phyloP scores from a whole-genome alignment of 2,113 vertebrate genomes.

The Cottus gobio region DNA sequence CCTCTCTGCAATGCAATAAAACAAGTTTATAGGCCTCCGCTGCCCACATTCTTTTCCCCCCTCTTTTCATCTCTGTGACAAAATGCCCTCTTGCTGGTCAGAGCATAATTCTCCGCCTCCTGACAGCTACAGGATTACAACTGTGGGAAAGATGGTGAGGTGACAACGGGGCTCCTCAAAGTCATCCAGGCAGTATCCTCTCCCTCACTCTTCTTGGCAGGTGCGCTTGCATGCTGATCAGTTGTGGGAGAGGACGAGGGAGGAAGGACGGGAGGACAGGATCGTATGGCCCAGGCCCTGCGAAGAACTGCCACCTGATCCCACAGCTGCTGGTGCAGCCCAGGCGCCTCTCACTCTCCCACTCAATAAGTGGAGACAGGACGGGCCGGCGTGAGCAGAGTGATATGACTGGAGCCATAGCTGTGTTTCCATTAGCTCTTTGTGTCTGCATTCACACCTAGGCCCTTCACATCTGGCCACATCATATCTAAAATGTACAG shows the following conservation, averaged over 20 bases:
- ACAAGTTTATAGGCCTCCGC: slow-evolving; percentile 80
- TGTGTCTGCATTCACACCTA: slow-evolving; percentile 40
- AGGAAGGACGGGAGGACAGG: slow-evolving; percentile 77
- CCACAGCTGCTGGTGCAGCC: slow-evolving; percentile 70
- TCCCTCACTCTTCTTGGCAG: slow-evolving; percentile 75
- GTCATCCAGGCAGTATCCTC: slow-evolving; percentile 76
- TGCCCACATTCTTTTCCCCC: slow-evolving; percentile 74
- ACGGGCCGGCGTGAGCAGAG: slow-evolving; percentile 58
- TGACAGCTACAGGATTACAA: slow-evolving; percentile 77
- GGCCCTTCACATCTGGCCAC: neutral
- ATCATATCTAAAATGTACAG: neutral
- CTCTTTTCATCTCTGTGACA: slow-evolving; percentile 83
- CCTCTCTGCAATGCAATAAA: slow-evolving; percentile 79
- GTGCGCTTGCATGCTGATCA: slow-evolving; percentile 77
- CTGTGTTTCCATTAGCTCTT: slow-evolving; percentile 35
- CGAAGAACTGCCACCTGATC: slow-evolving; percentile 82
- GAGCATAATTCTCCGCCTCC: slow-evolving; percentile 78
- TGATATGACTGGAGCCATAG: slow-evolving; percentile 39
- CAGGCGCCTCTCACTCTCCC: slow-evolving; percentile 65
- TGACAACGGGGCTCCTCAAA: slow-evolving; percentile 77
- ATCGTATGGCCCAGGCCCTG: slow-evolving; percentile 79
- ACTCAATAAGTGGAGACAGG: slow-evolving; percentile 74
- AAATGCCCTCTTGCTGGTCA: slow-evolving; percentile 75
- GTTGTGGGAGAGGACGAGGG: slow-evolving; percentile 65
- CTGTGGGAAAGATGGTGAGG: slow-evolving; percentile 65